Percentiles rank a stretch among this genome's conserved stretches.
These are phyloP conservation scores for Simalia tracyae DNA, from an alignment of 2,797 vertebrate species.

Conservation along the genomic window DNA sequence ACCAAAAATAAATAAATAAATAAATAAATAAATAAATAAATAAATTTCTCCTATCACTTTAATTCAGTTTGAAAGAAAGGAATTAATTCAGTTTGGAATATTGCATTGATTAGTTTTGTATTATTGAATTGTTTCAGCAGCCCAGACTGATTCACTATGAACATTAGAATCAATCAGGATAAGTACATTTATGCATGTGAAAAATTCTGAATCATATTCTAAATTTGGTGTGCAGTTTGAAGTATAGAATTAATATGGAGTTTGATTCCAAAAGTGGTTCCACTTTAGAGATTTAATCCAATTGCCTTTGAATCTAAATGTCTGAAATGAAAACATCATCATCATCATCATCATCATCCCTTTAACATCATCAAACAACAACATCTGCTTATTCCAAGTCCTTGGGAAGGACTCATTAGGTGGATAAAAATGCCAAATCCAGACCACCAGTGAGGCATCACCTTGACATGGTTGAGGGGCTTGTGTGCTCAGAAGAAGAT, in stretches of 20 bases:
- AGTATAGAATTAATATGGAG: background rate
- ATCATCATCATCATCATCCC: too few species aligned
- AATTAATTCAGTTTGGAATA: background rate
- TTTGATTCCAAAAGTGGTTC: background rate
- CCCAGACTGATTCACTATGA: background rate
- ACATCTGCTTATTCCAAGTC: too few species aligned
- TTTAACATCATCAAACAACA: too few species aligned
- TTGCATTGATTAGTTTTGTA: background rate
- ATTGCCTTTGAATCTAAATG: background rate
- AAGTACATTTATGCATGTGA: background rate
- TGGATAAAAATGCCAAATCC: too few species aligned
- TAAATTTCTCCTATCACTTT: constrained; percentile 36
- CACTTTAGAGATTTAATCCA: background rate
- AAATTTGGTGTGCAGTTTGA: background rate
- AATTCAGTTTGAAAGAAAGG: constrained; percentile 6
- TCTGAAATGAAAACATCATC: background rate
- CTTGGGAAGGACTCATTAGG: too few species aligned
- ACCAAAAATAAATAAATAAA: background rate
- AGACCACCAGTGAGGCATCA: too few species aligned
- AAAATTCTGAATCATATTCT: background rate
- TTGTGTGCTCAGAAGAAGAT: too few species aligned
- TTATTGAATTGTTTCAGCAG: background rate
- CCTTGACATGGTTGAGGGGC: too few species aligned
- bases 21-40: background rate
- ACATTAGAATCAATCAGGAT: background rate